Conservation (phyloP, 2,113 vertebrate genomes). For the Chrysochloris asiatica region DNA sequence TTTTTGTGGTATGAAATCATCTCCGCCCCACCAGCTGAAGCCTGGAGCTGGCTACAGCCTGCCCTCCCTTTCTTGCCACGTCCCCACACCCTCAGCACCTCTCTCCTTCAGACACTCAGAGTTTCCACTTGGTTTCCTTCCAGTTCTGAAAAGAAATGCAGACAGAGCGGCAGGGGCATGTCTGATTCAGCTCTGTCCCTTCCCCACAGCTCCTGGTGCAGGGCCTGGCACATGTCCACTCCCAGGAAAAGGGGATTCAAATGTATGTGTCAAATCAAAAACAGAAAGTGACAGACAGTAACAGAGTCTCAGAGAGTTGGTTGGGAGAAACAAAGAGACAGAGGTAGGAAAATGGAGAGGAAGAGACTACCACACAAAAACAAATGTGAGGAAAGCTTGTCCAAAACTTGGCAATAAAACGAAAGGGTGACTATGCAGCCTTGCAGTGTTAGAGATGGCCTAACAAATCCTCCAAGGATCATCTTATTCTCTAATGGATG, state of each 20-base stretch:
- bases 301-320: too few relatives aligned
- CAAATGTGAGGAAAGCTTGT: background rate
- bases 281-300: background rate
- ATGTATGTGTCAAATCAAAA: background rate
- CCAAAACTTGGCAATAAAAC: background rate
- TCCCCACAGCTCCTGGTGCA: background rate
- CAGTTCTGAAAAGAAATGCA: slow-evolving; percentile 1
- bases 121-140: slow-evolving; percentile 46
- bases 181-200: background rate
- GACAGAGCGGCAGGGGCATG: background rate
- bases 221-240: background rate
- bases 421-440: background rate
- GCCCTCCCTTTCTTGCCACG: slow-evolving; percentile 67
- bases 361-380: background rate
- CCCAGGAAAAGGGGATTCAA: background rate
- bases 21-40: slow-evolving; percentile 61
- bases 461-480: too few relatives aligned
- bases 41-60: background rate
- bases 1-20: slow-evolving; percentile 78
- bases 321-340: background rate
- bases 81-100: slow-evolving; percentile 46
- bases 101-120: slow-evolving; percentile 29
- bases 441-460: rapidly evolving
- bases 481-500: background rate
- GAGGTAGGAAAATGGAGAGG: background rate